Base-by-base conservation (phyloP, 2,113 vertebrate genomes). In the Peromyscus californicus region DNA sequence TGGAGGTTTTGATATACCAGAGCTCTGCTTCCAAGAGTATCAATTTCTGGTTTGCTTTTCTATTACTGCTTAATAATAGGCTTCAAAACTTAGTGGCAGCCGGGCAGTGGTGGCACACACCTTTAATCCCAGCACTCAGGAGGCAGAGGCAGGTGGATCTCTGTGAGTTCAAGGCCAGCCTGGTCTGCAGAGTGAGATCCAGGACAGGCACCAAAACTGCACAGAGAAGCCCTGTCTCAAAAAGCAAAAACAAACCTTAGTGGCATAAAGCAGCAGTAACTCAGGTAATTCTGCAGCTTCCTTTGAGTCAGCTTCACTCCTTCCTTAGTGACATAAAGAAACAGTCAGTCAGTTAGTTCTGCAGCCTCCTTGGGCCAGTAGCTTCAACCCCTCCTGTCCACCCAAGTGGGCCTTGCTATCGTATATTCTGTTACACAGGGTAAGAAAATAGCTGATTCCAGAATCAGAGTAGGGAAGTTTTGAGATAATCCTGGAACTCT, bases 401-500 rank as follows among this genome's bases (percentile, higher is more conserved):
- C 39, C 24, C 42, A 93, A 63, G 39, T 79, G 19, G 88, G 57
- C 75, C 80, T 94, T 94, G 70, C 45, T n/a, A n/a, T n/a, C 39
- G 76, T 65, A 94, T 94, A 11, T 94, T 96, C 75, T 95, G 7
- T 96, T 87, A 82, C 11, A 75, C 17, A 8, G 75, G 31, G 10
- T 17, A 63, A 61, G 80, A 83, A 96, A 95, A 85, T 70, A 85
- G 16, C 33, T 90, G 69, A 80, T 85, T 94, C 31, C 54, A 90
- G 24, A 95, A 89, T 54, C 84, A 57, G 69, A 61, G 54, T 75
- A 87, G 31, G 24, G 74, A 94, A 88, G 54, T 92, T 92, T 19
- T 29, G 70, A 96, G 45, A 92, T 83, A 96, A 94, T 24, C 61
- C 84, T 95, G 33, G 74, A 95, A 85, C 59, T 91, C 97, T 24